A percentile compares a stretch with the other conserved stretches of the same genome.
These are phyloP conservation scores for Otolemur garnettii DNA, from an alignment of 2,113 vertebrate species.

Conservation along the genomic window DNA sequence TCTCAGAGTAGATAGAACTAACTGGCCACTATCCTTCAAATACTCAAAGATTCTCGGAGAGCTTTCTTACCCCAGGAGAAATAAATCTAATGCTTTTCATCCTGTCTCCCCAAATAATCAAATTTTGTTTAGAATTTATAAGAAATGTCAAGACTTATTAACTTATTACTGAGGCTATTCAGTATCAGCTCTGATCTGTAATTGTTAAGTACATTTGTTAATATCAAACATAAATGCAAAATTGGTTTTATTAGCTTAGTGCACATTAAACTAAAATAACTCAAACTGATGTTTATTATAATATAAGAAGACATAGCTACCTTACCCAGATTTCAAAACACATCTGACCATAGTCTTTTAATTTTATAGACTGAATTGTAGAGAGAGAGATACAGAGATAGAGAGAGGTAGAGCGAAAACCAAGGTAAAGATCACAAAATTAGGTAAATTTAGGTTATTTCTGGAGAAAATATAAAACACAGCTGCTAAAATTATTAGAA, in stretches of 20 bases:
- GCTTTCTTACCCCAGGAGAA: background rate
- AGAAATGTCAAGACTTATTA: slow-evolving; percentile 22
- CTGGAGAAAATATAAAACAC: background rate
- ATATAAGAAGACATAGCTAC: background rate
- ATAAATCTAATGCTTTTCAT: slow-evolving; percentile 31
- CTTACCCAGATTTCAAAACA: background rate
- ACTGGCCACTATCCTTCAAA: background rate
- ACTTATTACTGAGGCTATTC: slow-evolving; percentile 1
- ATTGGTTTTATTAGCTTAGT: background rate
- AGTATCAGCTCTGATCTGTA: slow-evolving; percentile 30
- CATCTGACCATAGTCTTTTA: background rate
- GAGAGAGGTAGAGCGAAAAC: background rate
- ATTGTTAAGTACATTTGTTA: slow-evolving; percentile 37
- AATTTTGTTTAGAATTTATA: slow-evolving; percentile 55
- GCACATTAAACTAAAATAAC: slow-evolving; percentile 32
- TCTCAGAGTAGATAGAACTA: background rate
- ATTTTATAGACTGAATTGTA: slow-evolving; percentile 22
- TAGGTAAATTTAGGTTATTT: slow-evolving; percentile 12
- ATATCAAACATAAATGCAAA: slow-evolving; percentile 41
- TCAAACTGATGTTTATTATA: slow-evolving; percentile 48
- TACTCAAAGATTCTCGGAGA: background rate
- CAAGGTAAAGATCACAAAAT: slow-evolving; percentile 12
- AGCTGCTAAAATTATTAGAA: background rate
- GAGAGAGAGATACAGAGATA: background rate
- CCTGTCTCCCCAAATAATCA: slow-evolving; percentile 21